Conservation (phyloP, 2,113 vertebrate genomes). For the Macroglossus sobrinus region DNA sequence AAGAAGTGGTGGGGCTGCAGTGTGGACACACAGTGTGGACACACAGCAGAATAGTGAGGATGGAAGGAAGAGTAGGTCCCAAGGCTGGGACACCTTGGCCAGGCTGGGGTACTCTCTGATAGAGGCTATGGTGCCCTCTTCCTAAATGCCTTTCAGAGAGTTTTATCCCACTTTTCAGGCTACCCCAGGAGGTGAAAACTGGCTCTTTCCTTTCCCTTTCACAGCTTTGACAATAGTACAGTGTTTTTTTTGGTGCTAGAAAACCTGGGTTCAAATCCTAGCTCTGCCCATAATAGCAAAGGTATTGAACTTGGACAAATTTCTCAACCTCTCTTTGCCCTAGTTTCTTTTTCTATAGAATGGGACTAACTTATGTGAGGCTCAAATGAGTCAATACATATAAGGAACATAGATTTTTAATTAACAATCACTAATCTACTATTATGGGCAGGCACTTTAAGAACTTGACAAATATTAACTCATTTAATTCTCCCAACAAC, state of each 20-base stretch:
- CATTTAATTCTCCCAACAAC: not conserved
- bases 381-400: not conserved
- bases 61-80: not conserved
- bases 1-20: not conserved
- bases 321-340: not conserved
- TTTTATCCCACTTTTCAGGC: not conserved
- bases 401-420: not conserved
- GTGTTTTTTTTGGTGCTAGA: too few relatives aligned
- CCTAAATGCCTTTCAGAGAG: not conserved
- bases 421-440: not conserved
- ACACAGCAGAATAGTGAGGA: not conserved
- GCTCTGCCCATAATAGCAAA: not conserved
- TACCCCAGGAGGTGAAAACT: not conserved
- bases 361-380: not conserved
- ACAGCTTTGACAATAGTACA: rapidly evolving
- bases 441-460: not conserved
- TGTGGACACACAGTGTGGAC: not conserved
- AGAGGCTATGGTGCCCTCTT: not conserved
- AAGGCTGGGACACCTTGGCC: not conserved
- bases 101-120: not conserved
- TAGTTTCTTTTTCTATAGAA: not conserved
- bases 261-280: not conserved
- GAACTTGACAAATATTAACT: not conserved
- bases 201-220: not conserved
- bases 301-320: not conserved